These are phyloP conservation scores for Calameuta pallipes DNA, from an alignment of 2,888 invertebrate genomes.

Conservation along the genomic window DNA sequence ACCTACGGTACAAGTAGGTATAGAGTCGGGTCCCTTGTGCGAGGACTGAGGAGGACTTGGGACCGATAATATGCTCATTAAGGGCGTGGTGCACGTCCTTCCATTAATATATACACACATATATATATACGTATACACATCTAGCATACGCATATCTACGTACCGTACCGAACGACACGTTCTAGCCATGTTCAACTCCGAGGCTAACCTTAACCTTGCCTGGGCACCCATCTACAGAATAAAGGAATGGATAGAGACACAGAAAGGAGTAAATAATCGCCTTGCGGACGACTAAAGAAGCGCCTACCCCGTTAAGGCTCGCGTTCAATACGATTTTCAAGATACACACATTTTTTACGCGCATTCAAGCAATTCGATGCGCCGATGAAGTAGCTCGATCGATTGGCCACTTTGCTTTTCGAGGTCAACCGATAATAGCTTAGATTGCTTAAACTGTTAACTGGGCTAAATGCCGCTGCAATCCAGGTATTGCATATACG, in stretches of 20 bases:
- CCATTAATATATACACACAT: conserved; percentile 25
- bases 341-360: background rate
- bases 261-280: background rate
- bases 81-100: conserved; percentile 16
- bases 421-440: background rate
- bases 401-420: background rate
- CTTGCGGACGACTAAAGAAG: background rate
- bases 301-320: background rate
- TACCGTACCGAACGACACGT: background rate
- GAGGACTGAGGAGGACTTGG: conserved; percentile 15
- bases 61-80: conserved; percentile 22
- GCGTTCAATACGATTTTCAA: background rate
- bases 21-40: conserved; percentile 17
- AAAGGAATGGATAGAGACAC: background rate
- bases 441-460: background rate
- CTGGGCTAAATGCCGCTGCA: background rate
- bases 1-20: background rate
- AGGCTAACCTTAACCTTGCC: background rate
- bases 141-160: background rate
- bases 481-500: background rate
- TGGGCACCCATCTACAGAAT: background rate
- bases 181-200: background rate
- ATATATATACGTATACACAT: background rate
- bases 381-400: background rate
- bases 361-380: background rate